Evolutionary conservation across 92 coral and sea anemone species (phyloP).

Genomic region (Phenganax marumi): DNA sequence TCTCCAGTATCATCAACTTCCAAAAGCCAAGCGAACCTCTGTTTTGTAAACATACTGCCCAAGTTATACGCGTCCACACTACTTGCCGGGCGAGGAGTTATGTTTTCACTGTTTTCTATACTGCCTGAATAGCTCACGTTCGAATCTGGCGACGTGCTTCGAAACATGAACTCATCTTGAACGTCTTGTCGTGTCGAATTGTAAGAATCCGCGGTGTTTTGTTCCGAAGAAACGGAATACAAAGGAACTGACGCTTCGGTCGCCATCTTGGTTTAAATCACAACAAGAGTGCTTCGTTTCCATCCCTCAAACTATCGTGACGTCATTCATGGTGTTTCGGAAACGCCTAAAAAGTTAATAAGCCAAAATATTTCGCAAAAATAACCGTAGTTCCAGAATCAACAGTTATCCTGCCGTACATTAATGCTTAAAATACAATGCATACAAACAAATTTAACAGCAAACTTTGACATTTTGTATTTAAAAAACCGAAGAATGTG

Average conservation of each 20-base stretch:
- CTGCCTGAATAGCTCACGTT: constrained; percentile 71
- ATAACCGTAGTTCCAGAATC: too few species aligned
- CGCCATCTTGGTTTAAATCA: constrained; percentile 25
- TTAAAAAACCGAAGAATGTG: too few species aligned
- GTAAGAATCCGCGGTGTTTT: constrained; percentile 53
- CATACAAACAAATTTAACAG: too few species aligned
- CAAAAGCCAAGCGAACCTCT: constrained; percentile 89
- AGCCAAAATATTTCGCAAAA: background rate
- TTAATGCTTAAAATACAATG: too few species aligned
- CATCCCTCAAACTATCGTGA: background rate
- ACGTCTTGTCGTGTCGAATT: constrained; percentile 54
- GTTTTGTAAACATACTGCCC: constrained; percentile 84
- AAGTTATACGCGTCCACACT: constrained; percentile 67
- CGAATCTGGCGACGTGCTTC: constrained; percentile 69
- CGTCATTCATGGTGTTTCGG: background rate
- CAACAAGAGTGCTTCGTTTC: background rate
- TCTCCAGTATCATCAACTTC: constrained; percentile 94
- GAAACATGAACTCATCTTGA: constrained; percentile 82
- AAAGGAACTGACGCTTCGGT: constrained; percentile 83
- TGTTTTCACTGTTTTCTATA: constrained; percentile 62
- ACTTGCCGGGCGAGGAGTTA: constrained; percentile 48
- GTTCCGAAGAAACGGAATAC: constrained; percentile 72
- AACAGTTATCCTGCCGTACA: too few species aligned
- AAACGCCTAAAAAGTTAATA: background rate
- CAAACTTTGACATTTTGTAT: too few species aligned